Conservation (phyloP, 2,797 vertebrate species). For the Falco naumanni region DNA sequence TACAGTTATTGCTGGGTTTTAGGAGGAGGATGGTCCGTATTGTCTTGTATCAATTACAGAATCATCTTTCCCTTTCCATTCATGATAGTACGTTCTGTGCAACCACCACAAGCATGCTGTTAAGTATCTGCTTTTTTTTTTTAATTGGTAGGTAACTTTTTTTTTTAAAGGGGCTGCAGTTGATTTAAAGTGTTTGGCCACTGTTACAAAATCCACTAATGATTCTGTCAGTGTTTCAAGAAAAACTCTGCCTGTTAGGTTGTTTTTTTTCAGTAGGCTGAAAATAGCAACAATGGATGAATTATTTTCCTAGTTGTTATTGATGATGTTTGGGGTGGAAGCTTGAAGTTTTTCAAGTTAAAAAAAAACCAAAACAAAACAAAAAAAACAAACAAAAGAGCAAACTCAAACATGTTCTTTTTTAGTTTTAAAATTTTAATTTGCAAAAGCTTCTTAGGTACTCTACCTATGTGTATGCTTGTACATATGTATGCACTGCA, state of each 20-base stretch:
- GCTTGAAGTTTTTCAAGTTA: background rate
- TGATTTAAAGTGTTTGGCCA: background rate
- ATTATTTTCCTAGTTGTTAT: background rate
- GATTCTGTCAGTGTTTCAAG: background rate
- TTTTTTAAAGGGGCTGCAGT: background rate
- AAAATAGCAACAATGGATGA: background rate
- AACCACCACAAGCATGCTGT: background rate
- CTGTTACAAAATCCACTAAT: background rate
- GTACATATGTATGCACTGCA: background rate
- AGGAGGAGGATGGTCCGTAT: background rate
- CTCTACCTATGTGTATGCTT: too few species aligned
- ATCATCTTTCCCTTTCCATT: background rate
- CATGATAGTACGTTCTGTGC: background rate
- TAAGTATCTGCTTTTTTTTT: background rate
- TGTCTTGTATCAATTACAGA: background rate
- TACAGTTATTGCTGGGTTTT: background rate
- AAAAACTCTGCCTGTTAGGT: background rate
- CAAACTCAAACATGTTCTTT: background rate
- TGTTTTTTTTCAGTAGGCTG: background rate
- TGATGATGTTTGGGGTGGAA: background rate
- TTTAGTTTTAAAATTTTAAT: background rate
- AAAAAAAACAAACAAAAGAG: background rate
- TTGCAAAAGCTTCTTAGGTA: background rate
- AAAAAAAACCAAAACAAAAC: background rate
- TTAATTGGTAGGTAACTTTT: background rate